Percentiles rank a stretch among this genome's conserved stretches.
Conservation (phyloP, 2,888 invertebrate species). For the Plagodis pulveraria region DNA sequence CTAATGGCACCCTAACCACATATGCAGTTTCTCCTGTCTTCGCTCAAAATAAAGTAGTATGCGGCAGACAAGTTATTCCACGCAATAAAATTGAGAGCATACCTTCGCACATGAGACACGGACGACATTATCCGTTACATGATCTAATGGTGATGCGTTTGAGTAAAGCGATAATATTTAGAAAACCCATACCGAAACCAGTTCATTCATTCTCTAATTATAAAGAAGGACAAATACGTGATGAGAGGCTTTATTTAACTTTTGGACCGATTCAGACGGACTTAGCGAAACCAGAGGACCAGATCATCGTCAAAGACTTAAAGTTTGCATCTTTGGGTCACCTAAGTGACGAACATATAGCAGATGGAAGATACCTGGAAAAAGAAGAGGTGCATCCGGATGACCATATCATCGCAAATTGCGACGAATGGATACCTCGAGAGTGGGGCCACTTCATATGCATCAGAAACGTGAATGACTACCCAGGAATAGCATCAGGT, state of each 20-base stretch:
- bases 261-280: neutral
- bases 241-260: neutral
- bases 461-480: slow-evolving; percentile 12
- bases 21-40: neutral
- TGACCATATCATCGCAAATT: neutral
- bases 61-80: neutral
- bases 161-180: neutral
- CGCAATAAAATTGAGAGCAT: neutral
- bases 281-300: neutral
- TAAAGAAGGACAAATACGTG: neutral
- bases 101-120: neutral
- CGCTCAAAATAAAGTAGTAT: neutral
- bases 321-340: neutral
- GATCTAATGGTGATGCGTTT: neutral
- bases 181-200: neutral
- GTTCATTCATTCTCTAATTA: neutral
- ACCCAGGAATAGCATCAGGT: slow-evolving; percentile 18
- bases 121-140: neutral
- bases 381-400: neutral
- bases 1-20: neutral
- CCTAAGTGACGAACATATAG: neutral
- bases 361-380: neutral
- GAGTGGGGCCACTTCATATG: slow-evolving; percentile 31
- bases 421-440: slow-evolving; percentile 24
- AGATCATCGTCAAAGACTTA: neutral